phyloP scores from a whole-genome alignment of 2,113 vertebrate species.

The Cololabis saira region DNA sequence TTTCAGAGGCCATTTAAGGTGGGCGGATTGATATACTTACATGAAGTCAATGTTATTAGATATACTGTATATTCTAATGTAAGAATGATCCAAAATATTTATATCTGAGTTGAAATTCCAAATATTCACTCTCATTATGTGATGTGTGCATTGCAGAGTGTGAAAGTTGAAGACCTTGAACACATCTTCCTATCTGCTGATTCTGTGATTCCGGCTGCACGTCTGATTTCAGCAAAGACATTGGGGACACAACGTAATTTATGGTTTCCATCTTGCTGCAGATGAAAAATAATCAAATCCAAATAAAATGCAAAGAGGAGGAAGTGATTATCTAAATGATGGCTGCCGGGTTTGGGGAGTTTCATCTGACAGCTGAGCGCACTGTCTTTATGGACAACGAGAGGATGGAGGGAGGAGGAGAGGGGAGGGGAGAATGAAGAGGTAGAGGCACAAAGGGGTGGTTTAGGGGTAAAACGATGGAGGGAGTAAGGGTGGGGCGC shows the following conservation, averaged over 20 bases:
- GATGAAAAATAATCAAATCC: constrained; percentile 80
- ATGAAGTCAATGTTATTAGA: too few relatives aligned
- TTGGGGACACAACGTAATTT: constrained; percentile 71
- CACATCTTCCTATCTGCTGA: constrained; percentile 58
- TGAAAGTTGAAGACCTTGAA: constrained; percentile 38
- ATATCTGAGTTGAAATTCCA: too few relatives aligned
- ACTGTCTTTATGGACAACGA: constrained; percentile 77
- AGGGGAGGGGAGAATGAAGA: constrained; percentile 85
- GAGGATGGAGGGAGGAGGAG: constrained; percentile 76
- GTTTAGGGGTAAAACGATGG: constrained; percentile 90
- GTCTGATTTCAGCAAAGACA: constrained; percentile 65
- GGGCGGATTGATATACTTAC: too few relatives aligned
- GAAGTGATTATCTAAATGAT: constrained; percentile 79
- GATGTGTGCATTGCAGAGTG: constrained; percentile 1
- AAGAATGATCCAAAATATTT: too few relatives aligned
- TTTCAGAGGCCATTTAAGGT: not conserved
- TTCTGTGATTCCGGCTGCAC: constrained; percentile 52
- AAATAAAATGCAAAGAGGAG: constrained; percentile 80
- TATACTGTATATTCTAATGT: too few relatives aligned
- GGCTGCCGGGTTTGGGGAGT: constrained; percentile 74
- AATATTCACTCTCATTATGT: not conserved
- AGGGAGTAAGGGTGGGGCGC: constrained; percentile 89
- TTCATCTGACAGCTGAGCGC: constrained; percentile 79
- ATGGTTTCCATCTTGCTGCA: constrained; percentile 74
- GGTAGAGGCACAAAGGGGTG: constrained; percentile 81